phyloP scores from a whole-genome alignment of 2,797 vertebrate species.

The Leuciscus waleckii region DNA sequence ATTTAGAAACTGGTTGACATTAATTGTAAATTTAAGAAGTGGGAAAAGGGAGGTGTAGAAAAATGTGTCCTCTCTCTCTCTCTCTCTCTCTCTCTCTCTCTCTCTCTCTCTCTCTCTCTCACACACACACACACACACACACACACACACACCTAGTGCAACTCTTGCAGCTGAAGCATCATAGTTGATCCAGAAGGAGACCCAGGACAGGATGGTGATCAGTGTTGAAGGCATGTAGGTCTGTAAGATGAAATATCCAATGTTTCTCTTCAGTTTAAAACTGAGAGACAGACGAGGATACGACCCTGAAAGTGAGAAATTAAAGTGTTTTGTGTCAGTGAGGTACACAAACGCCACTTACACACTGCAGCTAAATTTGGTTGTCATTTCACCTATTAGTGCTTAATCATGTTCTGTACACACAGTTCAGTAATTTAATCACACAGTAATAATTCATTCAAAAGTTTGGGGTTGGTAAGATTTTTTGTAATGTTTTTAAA shows the following conservation, averaged over 20 bases:
- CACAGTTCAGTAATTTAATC: background rate
- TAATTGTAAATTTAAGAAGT: background rate
- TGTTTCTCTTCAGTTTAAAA: slow-evolving; percentile 94
- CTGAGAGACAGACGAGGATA: slow-evolving; percentile 92
- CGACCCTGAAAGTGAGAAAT: slow-evolving; percentile 77
- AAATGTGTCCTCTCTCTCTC: background rate
- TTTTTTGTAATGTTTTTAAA: background rate
- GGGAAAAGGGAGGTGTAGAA: background rate
- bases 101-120: too few species aligned
- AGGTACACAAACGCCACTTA: background rate
- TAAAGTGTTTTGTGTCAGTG: background rate
- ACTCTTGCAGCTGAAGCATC: slow-evolving; percentile 95
- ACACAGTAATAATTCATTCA: background rate
- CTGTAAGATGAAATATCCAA: slow-evolving; percentile 95
- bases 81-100: too few species aligned
- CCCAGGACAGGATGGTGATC: slow-evolving; percentile 95
- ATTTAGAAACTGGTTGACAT: background rate
- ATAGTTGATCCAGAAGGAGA: slow-evolving; percentile 97
- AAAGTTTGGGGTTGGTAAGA: background rate
- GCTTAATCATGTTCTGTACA: background rate
- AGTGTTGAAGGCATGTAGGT: slow-evolving; percentile 95
- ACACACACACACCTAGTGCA: slow-evolving; percentile 82
- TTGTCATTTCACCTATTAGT: background rate
- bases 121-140: background rate
- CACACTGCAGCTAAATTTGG: background rate